Base-by-base conservation (phyloP, 2,888 invertebrate species). In the Zygaena filipendulae region DNA sequence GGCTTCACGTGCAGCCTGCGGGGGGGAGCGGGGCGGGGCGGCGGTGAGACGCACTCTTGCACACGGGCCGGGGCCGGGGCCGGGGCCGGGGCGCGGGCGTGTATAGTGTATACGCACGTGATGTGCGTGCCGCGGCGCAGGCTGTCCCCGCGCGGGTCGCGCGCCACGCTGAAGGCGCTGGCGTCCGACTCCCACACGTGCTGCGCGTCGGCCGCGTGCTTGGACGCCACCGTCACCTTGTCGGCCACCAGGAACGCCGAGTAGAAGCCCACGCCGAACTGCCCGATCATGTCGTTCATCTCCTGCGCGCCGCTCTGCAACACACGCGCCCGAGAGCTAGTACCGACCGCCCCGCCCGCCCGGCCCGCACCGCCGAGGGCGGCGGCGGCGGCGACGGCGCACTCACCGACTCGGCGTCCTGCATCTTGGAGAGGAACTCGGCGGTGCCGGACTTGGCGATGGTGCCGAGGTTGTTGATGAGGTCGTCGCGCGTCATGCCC, bases 181-280 rank as follows among this genome's bases (percentile, higher is more conserved):
- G 98, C 94, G 80, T 99, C 97, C 1, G 97, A 97, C 69, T 98
- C 96, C 99, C 99, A 99, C 49, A 99, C 90, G 75, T 96, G 90
- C 68, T 99, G 99, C 38, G 84, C 84, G 62, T 96, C 97, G 47
- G 90, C 90, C 64, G 97, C 96, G 72, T 95, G 87, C 69, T 99
- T 99, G 7, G 96, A 92, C 2, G 92, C 94, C 2, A 99, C 99
- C 25, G 96, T 87, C 23, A 99, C 97, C 50, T 88, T 87, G 68
- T 96, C 96, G 16, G 57, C 59, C 22, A 50, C 62, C 47, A 71
- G 55, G 53, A 70, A 51, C 2, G 97, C 90, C 0, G 98, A 98
- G 77, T 99, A 99, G 82, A 99, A 99, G 35, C 99, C 99, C 43
- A 99, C 99, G 60, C 99, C 99, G 80, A 99, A 99, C 75, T 97